phyloP scores from a whole-genome alignment of 2,797 vertebrate species.

The Oryzias dopingdopingensis region DNA sequence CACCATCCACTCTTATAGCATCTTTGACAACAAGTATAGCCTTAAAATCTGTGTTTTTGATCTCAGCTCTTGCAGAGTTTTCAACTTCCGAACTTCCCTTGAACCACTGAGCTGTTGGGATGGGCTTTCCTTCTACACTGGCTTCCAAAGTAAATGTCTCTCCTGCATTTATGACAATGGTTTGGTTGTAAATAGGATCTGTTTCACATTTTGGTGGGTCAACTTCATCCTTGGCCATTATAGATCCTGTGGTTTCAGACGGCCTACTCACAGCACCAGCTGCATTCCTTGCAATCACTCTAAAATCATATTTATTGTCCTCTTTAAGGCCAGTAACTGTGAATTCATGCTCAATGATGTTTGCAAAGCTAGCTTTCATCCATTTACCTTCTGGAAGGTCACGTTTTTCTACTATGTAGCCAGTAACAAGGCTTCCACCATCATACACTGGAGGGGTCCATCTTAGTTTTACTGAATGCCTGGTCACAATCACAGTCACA shows the following conservation, averaged over 20 bases:
- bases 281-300: conserved; percentile 95
- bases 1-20: conserved; percentile 94
- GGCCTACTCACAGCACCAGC: conserved; percentile 93
- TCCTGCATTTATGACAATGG: conserved; percentile 92
- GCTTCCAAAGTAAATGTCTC: conserved; percentile 93
- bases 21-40: conserved; percentile 92
- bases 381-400: conserved; percentile 96
- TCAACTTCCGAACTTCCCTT: conserved; percentile 92
- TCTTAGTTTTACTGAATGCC: conserved; percentile 89
- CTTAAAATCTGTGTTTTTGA: conserved; percentile 93
- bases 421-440: conserved; percentile 93
- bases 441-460: conserved; percentile 94
- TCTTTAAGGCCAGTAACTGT: conserved; percentile 91
- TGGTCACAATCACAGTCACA: conserved; percentile 90
- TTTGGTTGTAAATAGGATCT: conserved; percentile 91
- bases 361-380: conserved; percentile 99
- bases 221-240: conserved; percentile 96
- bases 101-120: conserved; percentile 94
- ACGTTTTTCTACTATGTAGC: conserved; percentile 95
- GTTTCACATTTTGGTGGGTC: conserved; percentile 92
- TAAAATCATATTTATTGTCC: conserved; percentile 95
- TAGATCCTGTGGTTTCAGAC: conserved; percentile 92
- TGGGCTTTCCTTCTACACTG: conserved; percentile 90
- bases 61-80: conserved; percentile 90
- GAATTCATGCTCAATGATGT: conserved; percentile 90